Evolutionary conservation across 2,797 vertebrate genomes (phyloP).

Genomic region (Tapirus indicus): DNA sequence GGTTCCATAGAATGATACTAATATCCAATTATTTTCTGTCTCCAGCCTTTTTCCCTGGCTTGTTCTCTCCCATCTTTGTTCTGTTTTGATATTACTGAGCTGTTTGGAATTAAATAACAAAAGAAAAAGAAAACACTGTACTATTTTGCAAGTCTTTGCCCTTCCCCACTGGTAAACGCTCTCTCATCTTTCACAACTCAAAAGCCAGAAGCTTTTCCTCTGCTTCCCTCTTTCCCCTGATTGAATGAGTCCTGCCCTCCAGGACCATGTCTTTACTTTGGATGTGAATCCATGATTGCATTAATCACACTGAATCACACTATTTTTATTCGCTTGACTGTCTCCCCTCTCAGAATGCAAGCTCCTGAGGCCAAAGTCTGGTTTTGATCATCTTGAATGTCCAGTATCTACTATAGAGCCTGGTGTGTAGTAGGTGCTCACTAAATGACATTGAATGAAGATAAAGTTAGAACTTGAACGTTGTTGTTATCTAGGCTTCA

Average conservation of each 20-base stretch:
- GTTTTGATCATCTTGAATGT: neutral
- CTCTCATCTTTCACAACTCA: neutral
- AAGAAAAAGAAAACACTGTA: conserved; percentile 16
- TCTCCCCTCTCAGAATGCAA: neutral
- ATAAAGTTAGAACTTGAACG: neutral
- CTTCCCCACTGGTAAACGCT: neutral
- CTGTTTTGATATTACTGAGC: conserved; percentile 5
- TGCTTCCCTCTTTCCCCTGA: neutral
- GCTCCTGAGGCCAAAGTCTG: neutral
- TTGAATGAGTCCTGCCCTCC: neutral
- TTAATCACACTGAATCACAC: neutral
- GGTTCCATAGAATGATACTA: neutral
- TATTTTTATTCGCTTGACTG: neutral
- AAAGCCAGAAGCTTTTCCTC: neutral
- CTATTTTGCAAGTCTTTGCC: neutral
- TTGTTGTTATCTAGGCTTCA: neutral
- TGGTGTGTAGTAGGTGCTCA: neutral
- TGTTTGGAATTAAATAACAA: conserved; percentile 29
- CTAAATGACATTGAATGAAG: neutral
- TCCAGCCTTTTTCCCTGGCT: neutral
- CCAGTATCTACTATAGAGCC: neutral
- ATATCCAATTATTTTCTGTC: neutral
- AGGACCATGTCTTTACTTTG: neutral
- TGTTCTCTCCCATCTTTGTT: conserved; percentile 5
- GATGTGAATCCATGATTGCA: neutral